A percentile compares a stretch with the other conserved stretches of the same genome.
These are phyloP conservation scores for Rotaria socialis DNA, from an alignment of 2,888 invertebrate genomes.

Conservation along the genomic window DNA sequence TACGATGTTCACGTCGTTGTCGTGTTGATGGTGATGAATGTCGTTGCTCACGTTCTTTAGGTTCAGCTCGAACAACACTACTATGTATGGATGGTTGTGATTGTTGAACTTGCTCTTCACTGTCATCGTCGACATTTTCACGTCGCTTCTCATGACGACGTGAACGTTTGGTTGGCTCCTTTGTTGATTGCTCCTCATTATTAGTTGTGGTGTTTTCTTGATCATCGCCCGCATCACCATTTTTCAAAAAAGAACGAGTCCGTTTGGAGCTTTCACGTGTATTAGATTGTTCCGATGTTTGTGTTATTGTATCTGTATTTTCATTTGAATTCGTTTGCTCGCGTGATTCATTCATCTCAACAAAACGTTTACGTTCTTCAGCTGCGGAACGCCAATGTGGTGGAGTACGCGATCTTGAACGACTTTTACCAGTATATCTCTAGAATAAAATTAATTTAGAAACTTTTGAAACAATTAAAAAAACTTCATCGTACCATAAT, in stretches of 20 bases:
- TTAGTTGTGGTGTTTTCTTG: background rate
- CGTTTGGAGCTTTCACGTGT: background rate
- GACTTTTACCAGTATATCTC: slow-evolving; percentile 38
- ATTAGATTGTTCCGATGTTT: background rate
- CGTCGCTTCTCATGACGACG: background rate
- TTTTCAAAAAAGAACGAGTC: background rate
- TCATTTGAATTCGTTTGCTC: background rate
- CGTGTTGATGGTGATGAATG: too few species aligned
- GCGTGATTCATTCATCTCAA: background rate
- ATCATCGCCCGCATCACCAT: background rate
- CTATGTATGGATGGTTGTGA: background rate
- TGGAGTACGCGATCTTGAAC: slow-evolving; percentile 44
- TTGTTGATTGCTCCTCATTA: background rate
- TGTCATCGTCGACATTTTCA: background rate
- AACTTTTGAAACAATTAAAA: background rate
- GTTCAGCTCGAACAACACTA: slow-evolving; percentile 2
- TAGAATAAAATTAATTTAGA: background rate
- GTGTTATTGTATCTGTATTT: background rate
- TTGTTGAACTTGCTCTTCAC: background rate
- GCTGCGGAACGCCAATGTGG: slow-evolving; percentile 39
- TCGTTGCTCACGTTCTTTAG: background rate
- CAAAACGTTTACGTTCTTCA: slow-evolving; percentile 8
- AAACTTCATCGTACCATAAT: background rate
- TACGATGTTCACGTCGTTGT: background rate
- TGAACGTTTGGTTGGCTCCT: background rate